Percentiles rank a stretch among this genome's conserved stretches.
These are phyloP conservation scores for Scaptodrosophila latifasciaeformis DNA, from an alignment of 2,888 invertebrate genomes.

Conservation along the genomic window DNA sequence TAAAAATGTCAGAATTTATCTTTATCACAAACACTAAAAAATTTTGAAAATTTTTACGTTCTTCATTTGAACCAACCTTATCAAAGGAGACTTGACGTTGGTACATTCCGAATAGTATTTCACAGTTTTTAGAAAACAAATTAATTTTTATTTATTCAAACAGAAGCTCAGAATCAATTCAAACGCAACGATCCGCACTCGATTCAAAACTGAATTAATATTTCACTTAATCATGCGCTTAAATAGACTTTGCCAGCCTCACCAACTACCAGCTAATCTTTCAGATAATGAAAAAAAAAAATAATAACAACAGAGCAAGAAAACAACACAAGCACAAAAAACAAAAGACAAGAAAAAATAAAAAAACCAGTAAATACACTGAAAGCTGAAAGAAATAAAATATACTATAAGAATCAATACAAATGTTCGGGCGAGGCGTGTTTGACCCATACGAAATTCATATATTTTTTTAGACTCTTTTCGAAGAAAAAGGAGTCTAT, in stretches of 20 bases:
- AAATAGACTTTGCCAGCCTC: conserved; percentile 57
- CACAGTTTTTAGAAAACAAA: neutral
- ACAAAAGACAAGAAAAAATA: conserved; percentile 35
- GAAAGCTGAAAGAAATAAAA: too few relatives aligned
- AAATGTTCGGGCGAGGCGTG: conserved; percentile 26
- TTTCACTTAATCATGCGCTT: conserved; percentile 42
- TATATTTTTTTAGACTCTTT: too few relatives aligned
- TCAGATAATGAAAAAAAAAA: conserved; percentile 25
- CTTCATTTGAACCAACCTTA: conserved; percentile 57
- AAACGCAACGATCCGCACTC: conserved; percentile 33
- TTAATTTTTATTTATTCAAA: neutral
- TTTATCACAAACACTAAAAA: too few relatives aligned
- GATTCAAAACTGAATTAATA: conserved; percentile 52
- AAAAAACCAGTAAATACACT: conserved; percentile 42
- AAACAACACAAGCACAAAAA: conserved; percentile 35
- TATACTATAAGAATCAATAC: too few relatives aligned
- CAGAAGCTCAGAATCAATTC: neutral
- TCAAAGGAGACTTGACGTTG: conserved; percentile 70
- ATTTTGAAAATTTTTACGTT: too few relatives aligned
- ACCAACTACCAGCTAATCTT: conserved; percentile 35
- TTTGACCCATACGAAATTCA: too few relatives aligned
- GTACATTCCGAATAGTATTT: conserved; percentile 50
- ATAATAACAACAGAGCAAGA: conserved; percentile 13
- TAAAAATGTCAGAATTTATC: too few relatives aligned
- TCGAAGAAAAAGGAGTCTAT: too few relatives aligned